Percentiles rank a stretch among this genome's conserved stretches.
These are phyloP conservation scores for Xerus inauris DNA, from an alignment of 2,113 vertebrate species.

Conservation along the genomic window DNA sequence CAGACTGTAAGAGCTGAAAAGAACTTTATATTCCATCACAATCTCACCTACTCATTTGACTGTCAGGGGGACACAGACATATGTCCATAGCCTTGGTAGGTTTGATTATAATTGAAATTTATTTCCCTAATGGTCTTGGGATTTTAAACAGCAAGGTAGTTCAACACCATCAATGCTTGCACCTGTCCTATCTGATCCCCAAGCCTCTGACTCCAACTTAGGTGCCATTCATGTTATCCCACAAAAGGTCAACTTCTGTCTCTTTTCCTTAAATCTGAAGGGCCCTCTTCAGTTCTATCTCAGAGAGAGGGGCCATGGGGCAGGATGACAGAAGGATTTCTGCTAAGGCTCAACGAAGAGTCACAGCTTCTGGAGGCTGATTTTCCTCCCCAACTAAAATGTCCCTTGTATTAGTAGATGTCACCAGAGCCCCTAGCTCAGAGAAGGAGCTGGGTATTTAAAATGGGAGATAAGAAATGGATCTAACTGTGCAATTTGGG, in stretches of 20 bases:
- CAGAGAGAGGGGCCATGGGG: not conserved
- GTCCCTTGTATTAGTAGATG: not conserved
- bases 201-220: not conserved
- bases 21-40: not conserved
- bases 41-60: constrained; percentile 40
- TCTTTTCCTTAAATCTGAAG: not conserved
- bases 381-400: not conserved
- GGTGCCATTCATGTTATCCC: not conserved
- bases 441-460: not conserved
- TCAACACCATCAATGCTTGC: not conserved
- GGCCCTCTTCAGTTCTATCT: not conserved
- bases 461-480: not conserved
- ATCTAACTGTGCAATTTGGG: not conserved
- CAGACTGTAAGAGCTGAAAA: not conserved
- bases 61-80: not conserved
- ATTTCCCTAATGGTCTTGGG: not conserved
- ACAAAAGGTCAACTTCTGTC: not conserved
- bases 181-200: not conserved
- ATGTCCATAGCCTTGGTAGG: not conserved
- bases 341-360: not conserved
- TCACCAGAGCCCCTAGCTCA: not conserved
- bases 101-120: not conserved
- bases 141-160: not conserved
- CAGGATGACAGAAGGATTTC: not conserved
- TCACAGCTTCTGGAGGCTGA: not conserved